Percentiles rank a stretch among this genome's conserved stretches.
These are phyloP conservation scores for Choristoneura fumiferana DNA, from an alignment of 1,140 invertebrate species.

Conservation along the genomic window DNA sequence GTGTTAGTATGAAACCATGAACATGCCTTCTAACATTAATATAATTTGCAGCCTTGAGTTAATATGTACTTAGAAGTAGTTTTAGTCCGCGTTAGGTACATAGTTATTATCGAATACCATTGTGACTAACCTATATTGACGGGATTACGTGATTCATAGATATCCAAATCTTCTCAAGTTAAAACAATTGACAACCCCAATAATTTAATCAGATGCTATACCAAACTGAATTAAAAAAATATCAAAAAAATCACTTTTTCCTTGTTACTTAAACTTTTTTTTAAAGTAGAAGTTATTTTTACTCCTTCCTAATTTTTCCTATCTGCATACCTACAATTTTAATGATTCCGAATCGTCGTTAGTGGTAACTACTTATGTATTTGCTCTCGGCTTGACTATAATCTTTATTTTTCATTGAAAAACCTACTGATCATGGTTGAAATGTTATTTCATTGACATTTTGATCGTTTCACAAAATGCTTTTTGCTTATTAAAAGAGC, in stretches of 20 bases:
- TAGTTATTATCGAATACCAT: too few species aligned
- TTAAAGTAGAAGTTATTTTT: too few species aligned
- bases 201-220: too few species aligned
- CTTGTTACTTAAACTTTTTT: too few species aligned
- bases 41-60: constrained; percentile 32
- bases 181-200: too few species aligned
- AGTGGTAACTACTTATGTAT: neutral
- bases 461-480: constrained; percentile 38
- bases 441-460: constrained; percentile 13
- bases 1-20: constrained; percentile 51
- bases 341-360: neutral
- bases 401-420: neutral
- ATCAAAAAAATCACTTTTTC: too few species aligned
- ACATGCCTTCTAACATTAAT: constrained; percentile 60
- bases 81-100: neutral
- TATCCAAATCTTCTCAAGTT: too few species aligned
- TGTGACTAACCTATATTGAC: neutral
- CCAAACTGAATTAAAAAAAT: too few species aligned
- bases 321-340: too few species aligned
- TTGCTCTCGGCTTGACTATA: neutral
- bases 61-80: neutral
- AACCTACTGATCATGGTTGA: too few species aligned
- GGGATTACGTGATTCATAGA: neutral
- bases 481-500: constrained; percentile 68
- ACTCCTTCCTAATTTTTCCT: too few species aligned